Evolutionary conservation across 2,888 invertebrate species (phyloP).

Genomic region (Pardosa pseudoannulata): DNA sequence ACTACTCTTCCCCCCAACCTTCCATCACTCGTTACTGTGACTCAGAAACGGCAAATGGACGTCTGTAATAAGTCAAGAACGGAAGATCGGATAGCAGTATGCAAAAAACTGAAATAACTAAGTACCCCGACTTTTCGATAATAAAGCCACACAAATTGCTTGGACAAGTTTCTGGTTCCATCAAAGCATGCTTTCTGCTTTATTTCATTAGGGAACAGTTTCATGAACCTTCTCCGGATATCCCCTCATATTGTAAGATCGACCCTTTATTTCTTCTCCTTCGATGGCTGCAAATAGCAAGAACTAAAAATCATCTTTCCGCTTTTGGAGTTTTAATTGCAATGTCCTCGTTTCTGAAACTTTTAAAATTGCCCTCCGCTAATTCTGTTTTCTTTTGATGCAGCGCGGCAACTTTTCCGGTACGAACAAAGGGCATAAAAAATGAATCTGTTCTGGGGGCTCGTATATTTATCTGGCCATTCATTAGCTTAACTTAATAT

Average conservation of each 20-base stretch:
- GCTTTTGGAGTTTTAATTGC: constrained; percentile 59
- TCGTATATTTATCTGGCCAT: constrained; percentile 15
- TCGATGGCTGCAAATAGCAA: constrained; percentile 66
- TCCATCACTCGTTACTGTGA: background rate
- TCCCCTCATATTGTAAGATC: constrained; percentile 58
- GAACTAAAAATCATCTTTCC: constrained; percentile 47
- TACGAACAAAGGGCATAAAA: constrained; percentile 4
- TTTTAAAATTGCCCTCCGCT: constrained; percentile 17
- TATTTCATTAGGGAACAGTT: constrained; percentile 58
- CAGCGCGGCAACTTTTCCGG: constrained; percentile 15
- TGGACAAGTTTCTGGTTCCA: constrained; percentile 43
- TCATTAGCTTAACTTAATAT: constrained; percentile 19
- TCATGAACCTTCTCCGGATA: constrained; percentile 53
- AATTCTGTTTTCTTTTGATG: constrained; percentile 19
- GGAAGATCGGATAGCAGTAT: background rate
- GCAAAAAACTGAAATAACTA: constrained; percentile 28
- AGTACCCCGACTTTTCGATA: constrained; percentile 27
- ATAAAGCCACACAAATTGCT: constrained; percentile 39
- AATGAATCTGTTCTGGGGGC: background rate
- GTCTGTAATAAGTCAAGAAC: constrained; percentile 20
- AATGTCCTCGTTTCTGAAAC: constrained; percentile 13
- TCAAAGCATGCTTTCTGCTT: constrained; percentile 57
- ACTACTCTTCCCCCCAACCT: no score
- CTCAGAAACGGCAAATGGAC: background rate
- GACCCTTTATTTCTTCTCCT: constrained; percentile 68